Evolutionary conservation across 2,888 invertebrate species (phyloP), one percentile per base, ranked within the genome.

Genomic region (Glomeris marginata): DNA sequence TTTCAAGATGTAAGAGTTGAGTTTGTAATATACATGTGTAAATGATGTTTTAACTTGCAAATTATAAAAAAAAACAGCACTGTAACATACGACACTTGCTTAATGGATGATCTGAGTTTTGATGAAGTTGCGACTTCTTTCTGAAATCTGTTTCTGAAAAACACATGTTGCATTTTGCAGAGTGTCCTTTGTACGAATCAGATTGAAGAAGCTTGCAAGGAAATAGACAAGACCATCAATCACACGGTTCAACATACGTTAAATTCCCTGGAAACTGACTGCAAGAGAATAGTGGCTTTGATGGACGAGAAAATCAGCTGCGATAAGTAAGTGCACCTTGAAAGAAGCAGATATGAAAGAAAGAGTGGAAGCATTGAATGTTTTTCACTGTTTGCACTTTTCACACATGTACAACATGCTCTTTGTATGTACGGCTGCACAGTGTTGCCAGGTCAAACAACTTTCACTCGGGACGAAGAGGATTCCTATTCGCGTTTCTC

Each of bases 81-180:
- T n/a, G n/a, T n/a, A n/a, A n/a, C n/a, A n/a, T n/a, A n/a, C n/a
- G n/a, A n/a, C n/a, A n/a, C n/a, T n/a, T n/a, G n/a, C n/a, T n/a
- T n/a, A n/a, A n/a, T n/a, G n/a, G n/a, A n/a, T n/a, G n/a, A n/a
- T n/a, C n/a, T n/a, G n/a, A n/a, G n/a, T n/a, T n/a, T n/a, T n/a
- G n/a, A n/a, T n/a, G n/a, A n/a, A n/a, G n/a, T n/a, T n/a, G n/a
- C n/a, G 63, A 15, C 63, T 61, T 21, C 65, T 71, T 2, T 74
- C 73, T 64, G 69, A 66, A 13, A 75, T 75, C 58, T 74, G 74
- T 60, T 74, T 75, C 43, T 72, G 74, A 37, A 72, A 73, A 40
- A 70, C 72, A 10, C n/a, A n/a, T n/a, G 28, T 28, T 28, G 28
- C 28, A n/a, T 43, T 34, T 55, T 48, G 13, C 54, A 67, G 64